A percentile compares a stretch with the other conserved stretches of the same genome.
Conservation (phyloP, 92 coral and sea anemone genomes). For the Isaurus tuberculatus region DNA sequence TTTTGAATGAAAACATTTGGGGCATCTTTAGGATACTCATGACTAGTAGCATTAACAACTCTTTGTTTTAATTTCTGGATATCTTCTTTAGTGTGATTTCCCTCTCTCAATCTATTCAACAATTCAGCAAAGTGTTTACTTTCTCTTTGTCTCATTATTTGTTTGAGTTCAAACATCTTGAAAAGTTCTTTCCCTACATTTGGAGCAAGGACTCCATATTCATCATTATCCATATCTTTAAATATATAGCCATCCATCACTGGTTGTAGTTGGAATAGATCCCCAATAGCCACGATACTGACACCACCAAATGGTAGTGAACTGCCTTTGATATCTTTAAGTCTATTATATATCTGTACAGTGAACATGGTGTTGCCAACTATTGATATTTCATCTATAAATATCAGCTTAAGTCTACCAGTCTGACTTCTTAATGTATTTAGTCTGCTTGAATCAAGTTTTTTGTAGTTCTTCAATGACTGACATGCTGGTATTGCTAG, state of each 20-base stretch:
- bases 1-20: background rate
- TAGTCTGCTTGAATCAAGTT: no score
- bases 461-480: conserved; percentile 8
- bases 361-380: background rate
- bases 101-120: background rate
- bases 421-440: background rate
- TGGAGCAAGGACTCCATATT: conserved; percentile 5
- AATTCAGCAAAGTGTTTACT: background rate
- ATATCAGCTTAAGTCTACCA: background rate
- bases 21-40: background rate
- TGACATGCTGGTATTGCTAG: no score
- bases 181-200: background rate
- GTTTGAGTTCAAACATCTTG: background rate
- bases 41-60: background rate
- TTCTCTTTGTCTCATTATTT: background rate
- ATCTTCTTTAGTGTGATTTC: background rate
- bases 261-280: no score
- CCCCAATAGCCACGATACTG: no score
- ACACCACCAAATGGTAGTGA: no score
- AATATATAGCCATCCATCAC: no score
- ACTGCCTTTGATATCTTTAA: no score
- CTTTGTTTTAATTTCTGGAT: background rate
- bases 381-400: no score
- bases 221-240: no score
- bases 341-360: background rate